Percentiles rank a stretch among this genome's conserved stretches.
Conservation (phyloP, 2,888 invertebrate genomes). For the Andrena bucephala region DNA sequence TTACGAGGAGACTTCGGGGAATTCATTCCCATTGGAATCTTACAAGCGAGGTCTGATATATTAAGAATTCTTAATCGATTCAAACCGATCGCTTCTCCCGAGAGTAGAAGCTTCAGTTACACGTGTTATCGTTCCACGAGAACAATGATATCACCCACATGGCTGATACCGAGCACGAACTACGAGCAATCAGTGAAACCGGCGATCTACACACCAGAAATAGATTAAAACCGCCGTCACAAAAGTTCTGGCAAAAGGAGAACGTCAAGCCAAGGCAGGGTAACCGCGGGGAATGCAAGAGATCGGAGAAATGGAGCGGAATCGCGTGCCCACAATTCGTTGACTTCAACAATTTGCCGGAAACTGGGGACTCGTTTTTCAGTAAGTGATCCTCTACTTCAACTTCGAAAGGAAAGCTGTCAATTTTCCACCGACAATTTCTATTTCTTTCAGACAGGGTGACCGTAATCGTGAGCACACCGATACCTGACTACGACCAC, state of each 20-base stretch:
- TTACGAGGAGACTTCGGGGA: too few species aligned
- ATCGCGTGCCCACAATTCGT: constrained; percentile 45
- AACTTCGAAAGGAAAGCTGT: background rate
- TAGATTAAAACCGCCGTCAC: background rate
- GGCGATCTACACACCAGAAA: background rate
- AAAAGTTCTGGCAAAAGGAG: background rate
- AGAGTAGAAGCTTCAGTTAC: background rate
- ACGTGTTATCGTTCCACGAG: background rate
- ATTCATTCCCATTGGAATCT: background rate
- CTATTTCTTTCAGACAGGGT: constrained; percentile 5
- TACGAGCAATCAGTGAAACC: background rate
- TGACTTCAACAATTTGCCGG: constrained; percentile 14
- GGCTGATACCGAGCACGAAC: background rate
- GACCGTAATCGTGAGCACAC: constrained; percentile 14
- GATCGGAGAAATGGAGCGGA: background rate
- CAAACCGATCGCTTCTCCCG: background rate
- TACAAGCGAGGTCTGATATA: background rate
- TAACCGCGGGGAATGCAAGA: background rate
- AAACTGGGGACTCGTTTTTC: constrained; percentile 31
- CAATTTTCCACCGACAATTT: background rate
- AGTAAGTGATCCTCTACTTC: constrained; percentile 13
- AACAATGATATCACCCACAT: background rate
- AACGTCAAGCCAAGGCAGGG: background rate
- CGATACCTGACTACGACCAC: background rate
- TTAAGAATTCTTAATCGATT: too few species aligned